phyloP scores from a whole-genome alignment of 2,113 vertebrate species.

The Hippocampus mohnikei region DNA sequence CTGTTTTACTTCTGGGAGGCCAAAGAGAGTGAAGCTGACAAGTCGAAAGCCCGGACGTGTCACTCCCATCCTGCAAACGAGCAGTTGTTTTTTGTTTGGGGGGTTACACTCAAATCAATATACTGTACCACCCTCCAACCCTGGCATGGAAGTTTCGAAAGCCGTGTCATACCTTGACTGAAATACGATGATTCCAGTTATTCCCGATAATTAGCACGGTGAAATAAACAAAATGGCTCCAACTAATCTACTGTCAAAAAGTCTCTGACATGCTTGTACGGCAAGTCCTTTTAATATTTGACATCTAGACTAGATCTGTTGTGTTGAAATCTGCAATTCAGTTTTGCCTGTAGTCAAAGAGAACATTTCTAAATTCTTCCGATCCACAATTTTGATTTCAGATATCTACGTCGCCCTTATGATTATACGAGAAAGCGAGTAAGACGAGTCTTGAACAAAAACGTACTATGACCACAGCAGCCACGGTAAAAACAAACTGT shows the following conservation, averaged over 20 bases:
- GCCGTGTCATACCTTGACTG: conserved; percentile 23
- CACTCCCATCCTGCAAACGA: conserved; percentile 28
- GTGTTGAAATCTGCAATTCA: no score
- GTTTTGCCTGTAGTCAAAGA: no score
- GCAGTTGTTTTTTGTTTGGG: conserved; percentile 17
- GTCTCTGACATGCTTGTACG: no score
- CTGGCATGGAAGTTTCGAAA: conserved; percentile 45
- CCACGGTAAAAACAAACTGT: neutral
- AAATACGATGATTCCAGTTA: neutral
- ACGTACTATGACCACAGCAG: neutral
- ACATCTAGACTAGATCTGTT: no score
- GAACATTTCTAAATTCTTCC: no score
- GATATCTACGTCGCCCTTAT: no score
- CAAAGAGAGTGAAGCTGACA: conserved; percentile 62
- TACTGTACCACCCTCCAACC: conserved; percentile 10
- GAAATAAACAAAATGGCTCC: neutral
- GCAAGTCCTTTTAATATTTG: no score
- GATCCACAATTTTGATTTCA: no score
- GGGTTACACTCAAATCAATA: conserved; percentile 68
- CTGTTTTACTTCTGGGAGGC: conserved; percentile 57
- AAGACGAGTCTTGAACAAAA: neutral
- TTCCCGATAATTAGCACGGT: neutral
- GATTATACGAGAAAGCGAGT: neutral
- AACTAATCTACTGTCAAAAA: neutral
- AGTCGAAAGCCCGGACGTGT: conserved; percentile 31